A percentile compares a stretch with the other conserved stretches of the same genome.
Evolutionary conservation across 1,140 invertebrate species (phyloP).

Genomic region (Nephotettix cincticeps): DNA sequence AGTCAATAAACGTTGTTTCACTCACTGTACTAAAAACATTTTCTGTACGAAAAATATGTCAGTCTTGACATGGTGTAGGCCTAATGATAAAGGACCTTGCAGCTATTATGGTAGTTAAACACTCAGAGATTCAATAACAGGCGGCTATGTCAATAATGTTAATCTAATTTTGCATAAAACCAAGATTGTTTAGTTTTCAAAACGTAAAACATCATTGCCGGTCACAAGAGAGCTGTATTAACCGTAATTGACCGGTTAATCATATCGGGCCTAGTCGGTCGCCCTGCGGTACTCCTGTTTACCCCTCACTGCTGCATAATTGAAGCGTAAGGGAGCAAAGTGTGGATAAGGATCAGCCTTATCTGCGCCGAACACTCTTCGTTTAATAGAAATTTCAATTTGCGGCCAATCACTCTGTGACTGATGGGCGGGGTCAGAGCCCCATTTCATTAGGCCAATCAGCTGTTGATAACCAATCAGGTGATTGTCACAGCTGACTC

Average conservation of each 20-base stretch:
- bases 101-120: no score
- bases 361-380: background rate
- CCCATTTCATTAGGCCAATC: constrained; percentile 3
- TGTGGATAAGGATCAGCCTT: background rate
- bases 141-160: no score
- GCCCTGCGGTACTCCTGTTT: background rate
- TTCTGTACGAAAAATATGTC: no score
- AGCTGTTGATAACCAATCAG: background rate
- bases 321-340: background rate
- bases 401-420: constrained; percentile 5
- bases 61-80: no score
- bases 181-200: no score
- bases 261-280: background rate
- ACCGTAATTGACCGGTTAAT: background rate
- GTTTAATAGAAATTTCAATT: constrained; percentile 13
- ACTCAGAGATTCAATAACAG: no score
- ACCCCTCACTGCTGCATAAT: background rate
- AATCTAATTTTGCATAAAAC: no score
- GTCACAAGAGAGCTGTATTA: no score
- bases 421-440: constrained; percentile 3
- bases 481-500: background rate
- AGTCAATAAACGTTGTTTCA: no score
- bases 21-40: no score
- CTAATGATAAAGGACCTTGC: no score
- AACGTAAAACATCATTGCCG: no score